Base-by-base conservation (phyloP, 2,797 vertebrate genomes). In the Naso thynnoides region DNA sequence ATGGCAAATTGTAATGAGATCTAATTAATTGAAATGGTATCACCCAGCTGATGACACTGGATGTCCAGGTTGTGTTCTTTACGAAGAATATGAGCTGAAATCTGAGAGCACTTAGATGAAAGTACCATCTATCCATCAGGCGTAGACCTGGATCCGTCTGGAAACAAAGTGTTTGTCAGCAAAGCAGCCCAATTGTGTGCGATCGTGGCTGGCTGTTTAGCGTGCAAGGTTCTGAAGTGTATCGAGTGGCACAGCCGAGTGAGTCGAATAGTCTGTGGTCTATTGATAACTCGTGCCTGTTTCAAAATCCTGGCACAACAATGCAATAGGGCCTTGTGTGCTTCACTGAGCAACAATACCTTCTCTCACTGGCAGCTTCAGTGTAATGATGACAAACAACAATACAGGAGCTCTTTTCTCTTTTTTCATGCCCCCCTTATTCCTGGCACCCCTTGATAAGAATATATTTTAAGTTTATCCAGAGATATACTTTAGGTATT, bases 231-330 rank as follows among this genome's bases (percentile, higher is more conserved):
- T 90, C 81, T 94, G 92, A 92, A 93, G 91, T 93, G 91, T 93
- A 93, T 93, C 91, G 76, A 92, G 86, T 89, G 89, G 88, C 90
- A 91, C 92, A 93, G 93, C 74, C 74, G 88, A 93, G 86, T 90
- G 89, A 92, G 65, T 92, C 76, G 85, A 89, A 85, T 90, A 91
- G 92, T 91, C 94, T 94, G 94, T 54, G 87, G 86, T 90, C 89
- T 85, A 93, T 94, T 95, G 94, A 95, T 95, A 95, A 95, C 91
- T 93, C 81, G 82, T 42, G 83, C 89, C 94, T 95, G 93, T 93
- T 94, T 94, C 93, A 91, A 93, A 94, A 92, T 91, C 91, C 92
- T 91, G 87, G 90, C 90, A 88, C 86, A 91, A 93, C 91, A 93
- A 93, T 90, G 91, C 91, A 91, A 83, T 71, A 67, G 91, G 91